Evolutionary conservation across 2,888 invertebrate genomes (phyloP).

Genomic region (Erannis defoliaria): DNA sequence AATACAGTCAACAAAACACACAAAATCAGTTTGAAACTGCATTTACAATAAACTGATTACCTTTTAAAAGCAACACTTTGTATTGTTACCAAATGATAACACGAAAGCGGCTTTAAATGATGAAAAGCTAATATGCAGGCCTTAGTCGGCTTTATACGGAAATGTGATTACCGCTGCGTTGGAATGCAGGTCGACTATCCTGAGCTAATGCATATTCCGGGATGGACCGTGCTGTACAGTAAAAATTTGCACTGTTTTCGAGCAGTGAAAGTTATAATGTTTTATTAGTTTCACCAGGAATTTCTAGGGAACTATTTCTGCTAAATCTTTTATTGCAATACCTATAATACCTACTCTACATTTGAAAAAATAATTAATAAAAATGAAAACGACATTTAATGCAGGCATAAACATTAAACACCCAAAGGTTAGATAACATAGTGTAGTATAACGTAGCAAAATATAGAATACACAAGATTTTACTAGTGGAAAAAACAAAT

Average conservation of each 20-base stretch:
- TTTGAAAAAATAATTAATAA: background rate
- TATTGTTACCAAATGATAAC: slow-evolving; percentile 19
- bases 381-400: too few species aligned
- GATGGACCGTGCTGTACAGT: background rate
- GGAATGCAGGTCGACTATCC: slow-evolving; percentile 75
- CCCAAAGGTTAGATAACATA: too few species aligned
- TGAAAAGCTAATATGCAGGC: slow-evolving; percentile 66
- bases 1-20: background rate
- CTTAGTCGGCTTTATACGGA: slow-evolving; percentile 72
- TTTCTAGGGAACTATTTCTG: background rate
- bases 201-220: slow-evolving; percentile 63
- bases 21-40: background rate
- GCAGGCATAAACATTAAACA: too few species aligned
- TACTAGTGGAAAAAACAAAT: too few species aligned
- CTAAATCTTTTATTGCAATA: background rate
- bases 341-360: background rate
- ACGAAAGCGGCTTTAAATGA: slow-evolving; percentile 67
- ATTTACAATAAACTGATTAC: slow-evolving; percentile 3
- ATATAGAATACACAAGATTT: too few species aligned
- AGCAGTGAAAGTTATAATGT: slow-evolving; percentile 5
- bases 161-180: slow-evolving; percentile 66
- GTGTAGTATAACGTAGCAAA: too few species aligned
- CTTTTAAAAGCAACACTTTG: slow-evolving; percentile 11
- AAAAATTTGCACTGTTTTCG: slow-evolving; percentile 3
- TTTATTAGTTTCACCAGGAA: background rate